Evolutionary conservation across 2,113 vertebrate genomes (phyloP).

Genomic region (Amphiprion percula): DNA sequence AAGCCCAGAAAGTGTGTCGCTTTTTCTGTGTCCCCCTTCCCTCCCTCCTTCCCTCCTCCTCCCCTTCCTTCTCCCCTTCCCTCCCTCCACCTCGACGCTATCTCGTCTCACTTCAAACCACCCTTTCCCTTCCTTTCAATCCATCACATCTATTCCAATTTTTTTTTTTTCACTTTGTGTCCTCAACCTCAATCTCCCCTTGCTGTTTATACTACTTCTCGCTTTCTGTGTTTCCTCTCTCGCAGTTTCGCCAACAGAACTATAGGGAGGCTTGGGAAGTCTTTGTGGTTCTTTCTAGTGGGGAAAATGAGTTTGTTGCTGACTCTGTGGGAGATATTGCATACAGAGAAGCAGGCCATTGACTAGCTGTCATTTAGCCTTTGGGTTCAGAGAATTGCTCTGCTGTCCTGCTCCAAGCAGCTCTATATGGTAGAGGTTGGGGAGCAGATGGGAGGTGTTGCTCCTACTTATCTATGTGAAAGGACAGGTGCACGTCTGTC

Average conservation of each 20-base stretch:
- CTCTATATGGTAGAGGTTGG: neutral
- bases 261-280: conserved; percentile 40
- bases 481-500: neutral
- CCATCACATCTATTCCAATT: conserved; percentile 64
- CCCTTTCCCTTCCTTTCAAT: conserved; percentile 61
- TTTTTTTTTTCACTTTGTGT: conserved; percentile 15
- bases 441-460: neutral
- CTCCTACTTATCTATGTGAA: conserved; percentile 12
- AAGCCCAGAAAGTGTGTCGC: conserved; percentile 80
- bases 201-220: conserved; percentile 48
- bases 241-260: conserved; percentile 43
- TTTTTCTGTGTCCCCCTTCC: conserved; percentile 43
- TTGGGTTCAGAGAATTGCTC: conserved; percentile 62
- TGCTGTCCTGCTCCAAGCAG: conserved; percentile 30
- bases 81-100: conserved; percentile 29
- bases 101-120: conserved; percentile 72
- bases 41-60: neutral
- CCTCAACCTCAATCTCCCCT: conserved; percentile 67
- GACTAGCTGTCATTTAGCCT: conserved; percentile 78
- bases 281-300: conserved; percentile 57
- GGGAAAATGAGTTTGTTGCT: conserved; percentile 68
- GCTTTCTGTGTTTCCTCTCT: conserved; percentile 19
- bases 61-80: neutral
- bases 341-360: conserved; percentile 65
- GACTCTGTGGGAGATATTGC: conserved; percentile 49